Percentiles rank a stretch among this genome's conserved stretches.
phyloP scores from a whole-genome alignment of 2,113 vertebrate genomes.

The Arizona elegans region DNA sequence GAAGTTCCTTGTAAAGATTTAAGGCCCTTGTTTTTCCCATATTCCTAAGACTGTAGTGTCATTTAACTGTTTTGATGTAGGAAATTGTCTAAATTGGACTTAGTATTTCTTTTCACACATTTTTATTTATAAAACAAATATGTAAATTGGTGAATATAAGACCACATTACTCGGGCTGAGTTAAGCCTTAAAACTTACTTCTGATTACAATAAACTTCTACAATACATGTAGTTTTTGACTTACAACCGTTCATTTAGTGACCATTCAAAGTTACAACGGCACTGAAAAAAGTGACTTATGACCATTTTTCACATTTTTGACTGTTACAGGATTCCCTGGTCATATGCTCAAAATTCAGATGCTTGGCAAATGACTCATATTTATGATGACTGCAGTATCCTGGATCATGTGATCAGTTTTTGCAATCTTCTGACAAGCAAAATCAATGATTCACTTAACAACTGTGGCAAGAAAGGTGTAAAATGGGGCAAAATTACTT shows the following conservation, averaged over 20 bases:
- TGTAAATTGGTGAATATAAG: background rate
- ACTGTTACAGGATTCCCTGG: background rate
- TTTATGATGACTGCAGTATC: background rate
- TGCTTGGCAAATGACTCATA: background rate
- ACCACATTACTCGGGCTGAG: background rate
- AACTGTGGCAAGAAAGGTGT: background rate
- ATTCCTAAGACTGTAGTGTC: background rate
- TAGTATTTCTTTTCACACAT: background rate
- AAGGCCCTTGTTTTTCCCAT: background rate
- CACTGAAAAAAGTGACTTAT: background rate
- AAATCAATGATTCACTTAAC: background rate
- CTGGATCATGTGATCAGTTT: background rate
- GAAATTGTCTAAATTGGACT: background rate
- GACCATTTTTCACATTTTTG: background rate
- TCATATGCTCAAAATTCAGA: background rate
- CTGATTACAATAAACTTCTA: background rate
- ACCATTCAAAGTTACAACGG: background rate
- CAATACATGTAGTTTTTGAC: background rate
- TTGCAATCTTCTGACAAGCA: background rate
- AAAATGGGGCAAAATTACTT: background rate
- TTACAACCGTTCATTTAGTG: background rate
- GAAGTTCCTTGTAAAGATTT: background rate
- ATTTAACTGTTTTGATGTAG: background rate
- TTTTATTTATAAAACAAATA: background rate
- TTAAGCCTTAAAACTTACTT: background rate